phyloP scores from a whole-genome alignment of 2,888 invertebrate genomes.

The Dorcus hopei region DNA sequence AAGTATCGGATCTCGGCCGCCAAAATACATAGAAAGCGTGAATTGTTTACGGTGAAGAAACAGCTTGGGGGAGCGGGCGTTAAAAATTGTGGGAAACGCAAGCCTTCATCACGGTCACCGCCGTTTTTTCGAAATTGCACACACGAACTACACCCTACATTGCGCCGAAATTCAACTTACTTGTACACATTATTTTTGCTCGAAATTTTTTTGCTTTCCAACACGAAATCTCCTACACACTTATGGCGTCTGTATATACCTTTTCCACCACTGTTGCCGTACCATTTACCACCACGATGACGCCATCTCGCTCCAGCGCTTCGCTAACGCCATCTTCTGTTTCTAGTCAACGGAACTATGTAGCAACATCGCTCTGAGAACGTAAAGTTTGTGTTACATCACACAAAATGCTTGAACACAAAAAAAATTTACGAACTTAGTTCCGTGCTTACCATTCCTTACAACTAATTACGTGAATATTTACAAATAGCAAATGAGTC shows the following conservation, averaged over 20 bases:
- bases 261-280: conserved; percentile 25
- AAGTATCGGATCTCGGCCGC: conserved; percentile 3
- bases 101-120: background rate
- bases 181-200: conserved; percentile 33
- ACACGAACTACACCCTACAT: background rate
- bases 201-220: conserved; percentile 26
- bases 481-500: no score
- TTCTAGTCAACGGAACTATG: background rate
- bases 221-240: conserved; percentile 35
- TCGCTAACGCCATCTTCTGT: conserved; percentile 10
- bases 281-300: conserved; percentile 2
- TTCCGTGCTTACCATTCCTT: no score
- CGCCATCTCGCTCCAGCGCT: conserved; percentile 7
- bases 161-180: conserved; percentile 28
- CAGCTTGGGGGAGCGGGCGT: conserved; percentile 39
- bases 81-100: conserved; percentile 22
- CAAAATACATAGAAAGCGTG: conserved; percentile 23
- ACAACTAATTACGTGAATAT: no score
- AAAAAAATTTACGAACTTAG: background rate
- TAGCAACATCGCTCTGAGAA: conserved; percentile 18
- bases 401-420: background rate
- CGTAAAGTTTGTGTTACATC: conserved; percentile 11
- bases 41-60: conserved; percentile 34
- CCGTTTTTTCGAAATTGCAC: background rate
- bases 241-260: conserved; percentile 38